Percentiles rank a stretch among this genome's conserved stretches.
Conservation (phyloP, 2,113 vertebrate species). For the Chionis minor region DNA sequence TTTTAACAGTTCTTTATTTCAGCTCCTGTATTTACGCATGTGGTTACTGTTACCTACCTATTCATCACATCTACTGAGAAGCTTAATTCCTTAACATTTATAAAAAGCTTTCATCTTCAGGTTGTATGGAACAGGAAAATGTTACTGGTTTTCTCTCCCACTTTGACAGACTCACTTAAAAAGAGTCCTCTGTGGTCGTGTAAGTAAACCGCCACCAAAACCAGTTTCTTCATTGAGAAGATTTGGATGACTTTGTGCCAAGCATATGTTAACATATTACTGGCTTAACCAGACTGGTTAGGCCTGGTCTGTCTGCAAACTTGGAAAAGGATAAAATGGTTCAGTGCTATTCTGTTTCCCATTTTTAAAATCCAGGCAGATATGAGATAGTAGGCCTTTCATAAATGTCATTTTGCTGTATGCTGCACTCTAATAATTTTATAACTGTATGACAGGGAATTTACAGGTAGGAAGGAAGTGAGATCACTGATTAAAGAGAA, state of each 20-base stretch:
- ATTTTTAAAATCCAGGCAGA: slow-evolving; percentile 58
- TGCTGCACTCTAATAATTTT: slow-evolving; percentile 61
- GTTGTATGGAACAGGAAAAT: neutral
- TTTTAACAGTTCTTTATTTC: neutral
- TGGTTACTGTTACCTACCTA: neutral
- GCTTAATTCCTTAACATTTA: neutral
- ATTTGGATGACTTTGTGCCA: neutral
- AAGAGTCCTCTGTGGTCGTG: neutral
- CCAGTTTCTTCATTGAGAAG: neutral
- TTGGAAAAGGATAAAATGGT: slow-evolving; percentile 34
- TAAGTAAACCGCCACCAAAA: neutral
- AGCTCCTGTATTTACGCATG: neutral
- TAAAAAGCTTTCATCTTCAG: neutral
- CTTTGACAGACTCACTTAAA: neutral
- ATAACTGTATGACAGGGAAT: slow-evolving; percentile 61
- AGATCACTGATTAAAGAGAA: slow-evolving; percentile 73
- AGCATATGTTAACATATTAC: neutral
- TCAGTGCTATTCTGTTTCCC: slow-evolving; percentile 25
- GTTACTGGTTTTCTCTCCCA: neutral
- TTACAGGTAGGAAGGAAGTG: slow-evolving; percentile 67
- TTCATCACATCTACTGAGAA: neutral
- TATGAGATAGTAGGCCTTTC: slow-evolving; percentile 49
- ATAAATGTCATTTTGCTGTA: slow-evolving; percentile 57
- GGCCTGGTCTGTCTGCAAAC: slow-evolving; percentile 41
- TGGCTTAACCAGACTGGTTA: slow-evolving; percentile 45